Percentiles rank a stretch among this genome's conserved stretches.
Evolutionary conservation across 2,888 invertebrate genomes (phyloP).

Genomic region (Linyphia triangularis): DNA sequence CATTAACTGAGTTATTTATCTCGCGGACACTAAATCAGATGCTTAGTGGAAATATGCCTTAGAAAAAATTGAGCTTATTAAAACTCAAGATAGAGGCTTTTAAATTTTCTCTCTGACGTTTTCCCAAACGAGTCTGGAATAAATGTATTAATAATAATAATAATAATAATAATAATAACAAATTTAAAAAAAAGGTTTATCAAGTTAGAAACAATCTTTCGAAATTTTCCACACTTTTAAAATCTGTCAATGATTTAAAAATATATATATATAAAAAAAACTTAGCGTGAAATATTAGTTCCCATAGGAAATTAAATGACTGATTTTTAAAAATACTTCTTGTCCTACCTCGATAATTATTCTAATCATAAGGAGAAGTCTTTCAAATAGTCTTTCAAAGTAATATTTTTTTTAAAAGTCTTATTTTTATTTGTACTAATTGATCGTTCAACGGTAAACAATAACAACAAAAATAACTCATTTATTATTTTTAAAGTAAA

Average conservation of each 20-base stretch:
- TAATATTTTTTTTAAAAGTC: no score
- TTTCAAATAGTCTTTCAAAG: neutral
- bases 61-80: neutral
- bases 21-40: neutral
- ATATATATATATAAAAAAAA: neutral
- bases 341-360: neutral
- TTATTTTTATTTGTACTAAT: neutral
- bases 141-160: neutral
- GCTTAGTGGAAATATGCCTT: neutral
- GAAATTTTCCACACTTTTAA: neutral
- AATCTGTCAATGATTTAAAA: neutral
- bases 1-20: neutral
- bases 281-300: neutral
- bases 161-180: no score
- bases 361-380: neutral
- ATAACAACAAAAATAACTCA: no score
- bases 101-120: neutral
- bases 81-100: neutral
- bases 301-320: neutral
- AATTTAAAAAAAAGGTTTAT: neutral
- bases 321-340: neutral
- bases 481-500: no score
- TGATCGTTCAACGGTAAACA: neutral
- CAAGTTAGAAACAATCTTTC: neutral
- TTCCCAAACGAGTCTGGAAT: neutral